phyloP scores from a whole-genome alignment of 1,140 invertebrate species.

The Pissodes strobi region DNA sequence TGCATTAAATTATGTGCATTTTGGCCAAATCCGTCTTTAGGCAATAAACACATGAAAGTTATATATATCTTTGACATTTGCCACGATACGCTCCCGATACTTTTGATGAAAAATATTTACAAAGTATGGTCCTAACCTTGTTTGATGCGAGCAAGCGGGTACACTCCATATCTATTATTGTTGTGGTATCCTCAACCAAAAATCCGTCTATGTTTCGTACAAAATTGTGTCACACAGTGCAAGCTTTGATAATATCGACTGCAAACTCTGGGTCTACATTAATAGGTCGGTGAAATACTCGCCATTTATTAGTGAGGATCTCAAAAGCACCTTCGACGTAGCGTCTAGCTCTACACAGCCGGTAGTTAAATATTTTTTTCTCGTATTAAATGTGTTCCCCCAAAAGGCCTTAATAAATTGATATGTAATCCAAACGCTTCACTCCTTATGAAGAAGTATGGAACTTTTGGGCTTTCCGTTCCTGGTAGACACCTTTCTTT shows the following conservation, averaged over 20 bases:
- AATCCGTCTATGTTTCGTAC: no score
- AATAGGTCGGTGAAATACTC: conserved; percentile 47
- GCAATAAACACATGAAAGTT: no score
- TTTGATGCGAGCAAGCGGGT: neutral
- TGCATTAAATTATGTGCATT: no score
- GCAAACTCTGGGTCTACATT: conserved; percentile 20
- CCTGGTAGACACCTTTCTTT: conserved; percentile 1
- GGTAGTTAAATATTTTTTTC: conserved; percentile 57
- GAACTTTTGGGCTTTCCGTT: conserved; percentile 24
- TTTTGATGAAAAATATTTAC: neutral
- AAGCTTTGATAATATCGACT: conserved; percentile 24
- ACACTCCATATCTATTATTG: neutral
- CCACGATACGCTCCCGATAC: neutral
- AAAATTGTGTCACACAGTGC: conserved; percentile 24
- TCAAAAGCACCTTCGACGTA: conserved; percentile 55
- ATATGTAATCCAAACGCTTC: conserved; percentile 51
- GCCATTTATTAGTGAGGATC: no score
- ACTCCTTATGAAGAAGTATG: conserved; percentile 43
- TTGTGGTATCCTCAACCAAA: neutral
- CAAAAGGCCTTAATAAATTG: conserved; percentile 52
- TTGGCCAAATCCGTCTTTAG: no score
- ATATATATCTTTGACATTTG: no score
- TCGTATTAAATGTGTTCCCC: conserved; percentile 44
- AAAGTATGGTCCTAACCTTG: neutral
- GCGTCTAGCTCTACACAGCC: conserved; percentile 50